Evolutionary conservation across 2,797 vertebrate species (phyloP), one percentile per base, ranked within the genome.

Genomic region (Apodemus agrarius): DNA sequence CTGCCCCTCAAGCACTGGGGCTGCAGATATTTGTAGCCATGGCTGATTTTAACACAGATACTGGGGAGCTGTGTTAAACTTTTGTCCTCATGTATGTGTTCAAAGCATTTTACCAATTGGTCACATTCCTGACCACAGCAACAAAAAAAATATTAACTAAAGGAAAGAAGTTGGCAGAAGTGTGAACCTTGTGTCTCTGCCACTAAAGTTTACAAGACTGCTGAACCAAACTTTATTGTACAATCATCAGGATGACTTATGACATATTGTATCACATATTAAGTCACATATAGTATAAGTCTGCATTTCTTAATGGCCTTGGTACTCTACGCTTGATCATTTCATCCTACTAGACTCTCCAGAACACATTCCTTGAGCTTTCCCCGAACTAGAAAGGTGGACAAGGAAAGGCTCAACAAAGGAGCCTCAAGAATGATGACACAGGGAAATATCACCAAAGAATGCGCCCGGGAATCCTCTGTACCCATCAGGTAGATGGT

Each of bases 391-490:
- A 49, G 21, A 7, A 78, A 69, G 34, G 21, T 7, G 7, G 37
- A 40, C 37, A n/a, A 3, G 34, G 57, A 24, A 5, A 43, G 46
- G n/a, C 34, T 90, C 61, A 83, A 85, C 34, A 21, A 26, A 46
- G 43, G 9, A 69, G 54, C 22, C 46, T 22, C 54, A 54, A 24
- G 82, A 91, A 61, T n/a, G 43, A 72, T 26, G 10, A 12, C 7
- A 12, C 26, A 10, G 21, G 57, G 19, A 78, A 89, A 19, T 21
- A 24, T 1, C 10, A 14, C 65, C 31, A 26, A 43, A 22, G 72
- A 82, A 17, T 0, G 1, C 3, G 40, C 1, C 1, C 0, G 0
- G 21, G 29, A 76, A 9, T 43, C 40, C 69, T 79, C 49, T 43
- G 19, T 1, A 19, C 29, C 19, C 11, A 14, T 4, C 14, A 17